Evolutionary conservation across 1,140 invertebrate genomes (phyloP).

Genomic region (Belonocnema kinseyi): DNA sequence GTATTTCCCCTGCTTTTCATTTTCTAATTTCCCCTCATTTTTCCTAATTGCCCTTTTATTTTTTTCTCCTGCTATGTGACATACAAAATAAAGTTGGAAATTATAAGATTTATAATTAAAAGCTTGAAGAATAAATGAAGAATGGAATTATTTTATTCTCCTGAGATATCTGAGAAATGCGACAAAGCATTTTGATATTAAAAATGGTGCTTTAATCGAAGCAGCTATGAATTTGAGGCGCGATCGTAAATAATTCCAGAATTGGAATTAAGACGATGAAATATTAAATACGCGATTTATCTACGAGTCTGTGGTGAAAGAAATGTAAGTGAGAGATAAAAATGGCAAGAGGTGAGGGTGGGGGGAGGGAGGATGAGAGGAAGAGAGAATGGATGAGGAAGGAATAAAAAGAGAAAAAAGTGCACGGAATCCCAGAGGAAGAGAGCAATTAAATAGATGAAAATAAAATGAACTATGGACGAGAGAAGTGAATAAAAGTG

Average conservation of each 20-base stretch:
- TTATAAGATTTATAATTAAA: too few species aligned
- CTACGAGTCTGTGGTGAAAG: not conserved
- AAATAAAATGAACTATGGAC: too few species aligned
- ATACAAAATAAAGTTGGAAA: too few species aligned
- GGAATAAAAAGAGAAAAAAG: not conserved
- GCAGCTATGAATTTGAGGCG: conserved; percentile 45
- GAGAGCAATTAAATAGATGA: not conserved
- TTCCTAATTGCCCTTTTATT: too few species aligned
- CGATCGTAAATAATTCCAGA: conserved; percentile 40
- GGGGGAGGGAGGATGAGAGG: too few species aligned
- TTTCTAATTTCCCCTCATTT: too few species aligned
- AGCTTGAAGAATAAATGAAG: too few species aligned
- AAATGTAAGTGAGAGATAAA: not conserved
- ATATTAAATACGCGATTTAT: conserved; percentile 34
- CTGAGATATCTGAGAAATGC: not conserved
- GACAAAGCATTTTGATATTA: conserved; percentile 25
- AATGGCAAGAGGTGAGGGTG: not conserved
- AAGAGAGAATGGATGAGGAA: too few species aligned
- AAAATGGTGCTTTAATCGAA: conserved; percentile 35
- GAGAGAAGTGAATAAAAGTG: too few species aligned
- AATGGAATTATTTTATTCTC: not conserved
- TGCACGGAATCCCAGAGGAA: not conserved
- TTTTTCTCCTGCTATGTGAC: too few species aligned
- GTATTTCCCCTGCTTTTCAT: too few species aligned
- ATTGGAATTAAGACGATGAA: conserved; percentile 30